Percentiles rank a stretch among this genome's conserved stretches.
Evolutionary conservation across 2,113 vertebrate species (phyloP).

Genomic region (Nerophis ophidion): DNA sequence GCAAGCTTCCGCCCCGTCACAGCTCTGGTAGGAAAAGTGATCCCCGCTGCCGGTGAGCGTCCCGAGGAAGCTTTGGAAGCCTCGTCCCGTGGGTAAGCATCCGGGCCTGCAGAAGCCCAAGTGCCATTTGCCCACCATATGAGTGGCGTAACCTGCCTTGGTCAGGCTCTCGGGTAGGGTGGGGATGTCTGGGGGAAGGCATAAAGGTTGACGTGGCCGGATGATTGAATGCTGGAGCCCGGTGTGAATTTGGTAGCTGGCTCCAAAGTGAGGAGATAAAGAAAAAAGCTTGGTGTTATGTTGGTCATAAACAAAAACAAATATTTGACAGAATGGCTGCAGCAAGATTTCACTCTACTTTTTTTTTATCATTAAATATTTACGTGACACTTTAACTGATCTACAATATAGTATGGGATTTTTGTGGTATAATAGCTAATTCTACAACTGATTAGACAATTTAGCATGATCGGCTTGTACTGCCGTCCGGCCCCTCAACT

Average conservation of each 20-base stretch:
- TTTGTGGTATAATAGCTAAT: too few species aligned
- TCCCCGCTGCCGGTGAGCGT: conserved; percentile 88
- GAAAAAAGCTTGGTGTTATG: conserved; percentile 2
- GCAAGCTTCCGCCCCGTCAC: conserved; percentile 86
- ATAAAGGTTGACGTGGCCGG: conserved; percentile 85
- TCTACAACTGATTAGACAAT: too few species aligned
- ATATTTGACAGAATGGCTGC: conserved; percentile 8
- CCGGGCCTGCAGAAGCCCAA: conserved; percentile 85
- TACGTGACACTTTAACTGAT: too few species aligned
- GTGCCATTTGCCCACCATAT: conserved; percentile 97
- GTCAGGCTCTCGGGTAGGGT: conserved; percentile 86
- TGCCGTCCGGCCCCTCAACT: too few species aligned
- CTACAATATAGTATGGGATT: too few species aligned
- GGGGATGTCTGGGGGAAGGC: conserved; percentile 80
- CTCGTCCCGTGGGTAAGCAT: conserved; percentile 85
- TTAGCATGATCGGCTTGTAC: too few species aligned
- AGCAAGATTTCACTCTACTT: neutral
- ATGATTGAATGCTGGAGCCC: conserved; percentile 94
- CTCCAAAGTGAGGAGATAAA: conserved; percentile 1
- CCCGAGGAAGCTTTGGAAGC: conserved; percentile 88
- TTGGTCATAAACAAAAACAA: neutral
- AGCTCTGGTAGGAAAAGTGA: conserved; percentile 91
- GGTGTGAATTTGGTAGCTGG: conserved; percentile 92
- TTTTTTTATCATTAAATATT: neutral
- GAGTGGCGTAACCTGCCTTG: conserved; percentile 83